A percentile compares a stretch with the other conserved stretches of the same genome.
Evolutionary conservation across 2,888 invertebrate species (phyloP).

Genomic region (Hemaris fuciformis): DNA sequence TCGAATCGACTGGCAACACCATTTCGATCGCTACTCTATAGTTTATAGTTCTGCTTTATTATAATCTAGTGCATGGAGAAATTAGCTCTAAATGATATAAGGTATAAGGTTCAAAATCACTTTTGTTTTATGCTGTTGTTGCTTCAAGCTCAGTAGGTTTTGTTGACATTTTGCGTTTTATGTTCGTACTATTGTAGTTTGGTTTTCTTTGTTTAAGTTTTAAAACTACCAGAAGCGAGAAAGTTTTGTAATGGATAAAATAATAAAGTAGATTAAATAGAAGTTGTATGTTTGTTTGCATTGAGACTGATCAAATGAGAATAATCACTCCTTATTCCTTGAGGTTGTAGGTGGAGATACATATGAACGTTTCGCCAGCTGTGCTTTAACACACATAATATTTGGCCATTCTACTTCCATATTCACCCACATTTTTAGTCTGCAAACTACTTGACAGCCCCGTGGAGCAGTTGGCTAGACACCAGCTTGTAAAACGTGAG

Average conservation of each 20-base stretch:
- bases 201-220: neutral
- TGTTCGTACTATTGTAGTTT: constrained; percentile 57
- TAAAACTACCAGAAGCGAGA: neutral
- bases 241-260: neutral
- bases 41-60: constrained; percentile 32
- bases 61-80: neutral
- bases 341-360: too few species aligned
- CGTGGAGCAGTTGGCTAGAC: too few species aligned
- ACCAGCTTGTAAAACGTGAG: too few species aligned
- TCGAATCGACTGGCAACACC: constrained; percentile 37
- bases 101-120: neutral
- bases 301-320: too few species aligned
- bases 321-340: neutral
- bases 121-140: neutral
- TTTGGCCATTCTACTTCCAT: too few species aligned
- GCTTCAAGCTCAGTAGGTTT: constrained; percentile 35
- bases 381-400: too few species aligned
- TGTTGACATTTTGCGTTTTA: constrained; percentile 62
- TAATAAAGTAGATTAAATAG: neutral
- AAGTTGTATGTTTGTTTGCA: neutral
- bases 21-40: constrained; percentile 30
- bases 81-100: neutral
- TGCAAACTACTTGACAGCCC: too few species aligned
- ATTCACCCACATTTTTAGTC: too few species aligned
- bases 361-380: too few species aligned